Percentiles rank a stretch among this genome's conserved stretches.
Evolutionary conservation across 2,888 invertebrate genomes (phyloP).

Genomic region (Melipona bicolor): DNA sequence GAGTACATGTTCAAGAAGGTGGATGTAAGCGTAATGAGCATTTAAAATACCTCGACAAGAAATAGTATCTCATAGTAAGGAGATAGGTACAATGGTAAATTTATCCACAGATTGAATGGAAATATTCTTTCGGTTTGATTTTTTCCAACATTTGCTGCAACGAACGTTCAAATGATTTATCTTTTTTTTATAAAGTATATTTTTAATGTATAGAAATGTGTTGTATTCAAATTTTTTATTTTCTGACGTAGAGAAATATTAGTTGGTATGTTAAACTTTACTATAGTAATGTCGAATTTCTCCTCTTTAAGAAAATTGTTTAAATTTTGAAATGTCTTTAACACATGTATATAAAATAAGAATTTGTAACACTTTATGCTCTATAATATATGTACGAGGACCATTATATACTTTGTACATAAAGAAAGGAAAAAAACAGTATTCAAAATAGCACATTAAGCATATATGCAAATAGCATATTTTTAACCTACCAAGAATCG

Average conservation of each 20-base stretch:
- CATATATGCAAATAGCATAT: neutral
- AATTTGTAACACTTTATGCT: neutral
- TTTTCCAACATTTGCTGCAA: conserved; percentile 53
- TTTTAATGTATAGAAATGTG: too few species aligned
- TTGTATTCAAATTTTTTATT: neutral
- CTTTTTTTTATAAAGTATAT: neutral
- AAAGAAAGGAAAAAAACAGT: too few species aligned
- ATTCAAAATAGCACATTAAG: too few species aligned
- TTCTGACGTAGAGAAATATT: neutral
- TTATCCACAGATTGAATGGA: conserved; percentile 27
- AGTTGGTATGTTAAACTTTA: neutral
- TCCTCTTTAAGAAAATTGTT: neutral
- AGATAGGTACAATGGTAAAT: neutral
- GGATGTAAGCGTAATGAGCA: neutral
- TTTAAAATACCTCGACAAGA: neutral
- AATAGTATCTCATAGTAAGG: neutral
- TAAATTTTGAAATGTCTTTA: neutral
- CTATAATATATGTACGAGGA: neutral
- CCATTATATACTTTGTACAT: too few species aligned
- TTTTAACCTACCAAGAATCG: neutral
- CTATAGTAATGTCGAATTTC: neutral
- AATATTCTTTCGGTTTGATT: conserved; percentile 53
- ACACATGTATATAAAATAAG: neutral
- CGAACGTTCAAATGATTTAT: neutral
- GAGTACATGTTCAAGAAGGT: neutral